Conservation (phyloP, 2,888 invertebrate genomes). For the Anodontia alba region DNA sequence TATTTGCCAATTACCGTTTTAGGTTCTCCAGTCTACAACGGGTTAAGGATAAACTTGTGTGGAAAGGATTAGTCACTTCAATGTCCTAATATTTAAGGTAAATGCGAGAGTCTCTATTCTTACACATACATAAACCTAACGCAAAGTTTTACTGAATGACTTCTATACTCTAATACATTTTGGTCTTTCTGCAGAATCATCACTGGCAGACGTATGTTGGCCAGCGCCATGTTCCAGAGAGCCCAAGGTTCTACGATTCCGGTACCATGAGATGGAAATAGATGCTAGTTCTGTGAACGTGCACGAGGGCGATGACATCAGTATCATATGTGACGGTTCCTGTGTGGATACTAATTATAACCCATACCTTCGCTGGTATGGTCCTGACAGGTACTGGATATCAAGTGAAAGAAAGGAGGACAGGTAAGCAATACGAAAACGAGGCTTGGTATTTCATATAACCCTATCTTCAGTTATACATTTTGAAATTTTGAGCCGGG, state of each 20-base stretch:
- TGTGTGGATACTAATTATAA: conserved; percentile 1
- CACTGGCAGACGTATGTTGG: background rate
- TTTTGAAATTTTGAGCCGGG: no score
- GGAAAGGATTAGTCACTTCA: no score
- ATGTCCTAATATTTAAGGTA: no score
- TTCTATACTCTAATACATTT: no score
- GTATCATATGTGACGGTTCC: conserved; percentile 41
- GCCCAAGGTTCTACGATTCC: conserved; percentile 9
- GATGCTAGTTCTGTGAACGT: conserved; percentile 25
- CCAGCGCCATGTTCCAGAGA: background rate
- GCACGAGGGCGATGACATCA: conserved; percentile 29
- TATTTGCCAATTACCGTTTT: no score
- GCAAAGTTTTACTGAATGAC: no score
- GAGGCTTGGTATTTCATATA: background rate
- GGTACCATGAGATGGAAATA: conserved; percentile 39
- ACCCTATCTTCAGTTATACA: no score
- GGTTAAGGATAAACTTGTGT: no score
- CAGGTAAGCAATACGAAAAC: conserved; percentile 38
- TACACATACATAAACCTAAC: no score
- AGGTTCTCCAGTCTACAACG: no score
- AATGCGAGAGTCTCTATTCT: no score
- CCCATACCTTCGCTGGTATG: conserved; percentile 51
- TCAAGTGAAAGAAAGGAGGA: conserved; percentile 14
- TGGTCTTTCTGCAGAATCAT: no score
- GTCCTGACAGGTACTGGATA: conserved; percentile 43